phyloP scores from a whole-genome alignment of 2,888 invertebrate species.

The Cotesia congregata region DNA sequence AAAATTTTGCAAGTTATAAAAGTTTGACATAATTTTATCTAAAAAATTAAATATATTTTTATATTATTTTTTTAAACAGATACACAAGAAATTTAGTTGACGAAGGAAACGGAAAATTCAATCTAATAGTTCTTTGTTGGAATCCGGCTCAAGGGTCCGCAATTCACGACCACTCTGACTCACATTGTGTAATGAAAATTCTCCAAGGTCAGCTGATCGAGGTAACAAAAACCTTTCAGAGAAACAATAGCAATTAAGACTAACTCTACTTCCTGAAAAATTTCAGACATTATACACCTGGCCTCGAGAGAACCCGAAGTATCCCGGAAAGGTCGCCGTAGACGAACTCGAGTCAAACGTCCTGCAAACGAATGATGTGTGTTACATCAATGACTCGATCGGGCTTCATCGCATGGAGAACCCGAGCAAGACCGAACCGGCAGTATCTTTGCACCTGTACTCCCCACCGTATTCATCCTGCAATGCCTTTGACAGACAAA shows the following conservation, averaged over 20 bases:
- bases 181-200: conserved; percentile 98
- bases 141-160: conserved; percentile 94
- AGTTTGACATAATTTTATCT: background rate
- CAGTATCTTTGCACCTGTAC: conserved; percentile 95
- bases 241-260: conserved; percentile 54
- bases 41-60: background rate
- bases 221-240: conserved; percentile 67
- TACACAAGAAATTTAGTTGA: conserved; percentile 98
- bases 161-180: conserved; percentile 96
- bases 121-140: conserved; percentile 98
- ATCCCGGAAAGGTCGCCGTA: conserved; percentile 73
- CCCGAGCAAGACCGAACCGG: conserved; percentile 87
- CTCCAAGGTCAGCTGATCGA: conserved; percentile 87
- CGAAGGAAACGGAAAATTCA: conserved; percentile 96
- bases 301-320: conserved; percentile 75
- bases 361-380: conserved; percentile 84
- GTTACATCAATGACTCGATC: conserved; percentile 95
- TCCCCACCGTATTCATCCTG: conserved; percentile 93
- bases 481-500: conserved; percentile 90
- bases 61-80: conserved; percentile 69
- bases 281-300: conserved; percentile 78
- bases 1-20: too few species aligned
- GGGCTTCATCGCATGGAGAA: conserved; percentile 98
- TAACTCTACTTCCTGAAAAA: background rate
- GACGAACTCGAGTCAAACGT: conserved; percentile 76